These are phyloP conservation scores for Dynastes maya DNA, from an alignment of 2,888 invertebrate genomes.

Conservation along the genomic window DNA sequence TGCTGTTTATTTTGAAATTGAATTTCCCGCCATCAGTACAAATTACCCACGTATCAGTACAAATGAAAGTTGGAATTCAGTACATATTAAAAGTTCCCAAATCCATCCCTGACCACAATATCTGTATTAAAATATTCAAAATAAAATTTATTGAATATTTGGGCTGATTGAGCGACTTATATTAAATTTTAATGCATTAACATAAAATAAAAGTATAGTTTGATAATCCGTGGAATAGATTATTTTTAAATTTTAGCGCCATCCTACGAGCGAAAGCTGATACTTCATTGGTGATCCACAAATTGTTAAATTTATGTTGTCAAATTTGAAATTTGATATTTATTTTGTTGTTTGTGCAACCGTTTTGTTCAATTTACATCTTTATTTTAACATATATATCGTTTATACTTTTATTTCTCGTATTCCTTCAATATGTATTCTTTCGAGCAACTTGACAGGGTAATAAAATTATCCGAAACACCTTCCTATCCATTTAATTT, in stretches of 20 bases:
- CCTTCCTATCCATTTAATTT: not conserved
- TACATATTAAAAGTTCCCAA: too few species aligned
- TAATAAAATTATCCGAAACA: not conserved
- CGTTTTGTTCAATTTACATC: conserved; percentile 34
- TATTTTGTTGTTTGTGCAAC: conserved; percentile 47
- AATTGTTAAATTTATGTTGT: conserved; percentile 18
- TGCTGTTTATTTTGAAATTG: too few species aligned
- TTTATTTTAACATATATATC: conserved; percentile 26
- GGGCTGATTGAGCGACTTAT: too few species aligned
- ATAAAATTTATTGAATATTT: too few species aligned
- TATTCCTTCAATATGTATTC: conserved; percentile 30
- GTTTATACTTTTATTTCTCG: not conserved
- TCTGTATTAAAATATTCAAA: too few species aligned
- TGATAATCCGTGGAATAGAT: not conserved
- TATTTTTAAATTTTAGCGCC: not conserved
- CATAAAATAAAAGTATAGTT: too few species aligned
- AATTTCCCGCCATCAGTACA: too few species aligned
- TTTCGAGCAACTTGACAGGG: conserved; percentile 33
- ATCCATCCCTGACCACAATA: too few species aligned
- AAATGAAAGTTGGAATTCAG: too few species aligned
- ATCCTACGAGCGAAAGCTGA: not conserved
- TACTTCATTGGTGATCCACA: conserved; percentile 1
- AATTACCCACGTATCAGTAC: too few species aligned
- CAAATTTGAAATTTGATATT: conserved; percentile 46
- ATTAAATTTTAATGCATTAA: too few species aligned